Conservation (phyloP, 2,888 invertebrate species). For the Drosophila quinaria region DNA sequence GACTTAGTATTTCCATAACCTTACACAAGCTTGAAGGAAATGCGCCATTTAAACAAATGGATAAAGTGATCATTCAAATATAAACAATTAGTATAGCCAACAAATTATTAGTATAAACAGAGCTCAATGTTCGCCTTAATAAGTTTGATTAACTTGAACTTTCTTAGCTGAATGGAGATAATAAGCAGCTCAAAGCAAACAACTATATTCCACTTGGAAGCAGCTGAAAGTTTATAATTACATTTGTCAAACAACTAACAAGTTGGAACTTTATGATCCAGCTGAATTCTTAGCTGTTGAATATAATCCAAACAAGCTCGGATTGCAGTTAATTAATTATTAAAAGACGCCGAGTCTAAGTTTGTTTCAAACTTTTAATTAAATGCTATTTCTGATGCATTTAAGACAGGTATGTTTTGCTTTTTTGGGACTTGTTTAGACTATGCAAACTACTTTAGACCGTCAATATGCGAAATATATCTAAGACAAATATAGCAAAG, state of each 20-base stretch:
- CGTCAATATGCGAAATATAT: no score
- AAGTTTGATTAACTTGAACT: not conserved
- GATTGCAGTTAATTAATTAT: constrained; percentile 17
- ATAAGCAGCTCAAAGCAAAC: constrained; percentile 3
- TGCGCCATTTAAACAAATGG: constrained; percentile 43
- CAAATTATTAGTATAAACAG: constrained; percentile 12
- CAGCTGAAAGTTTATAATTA: constrained; percentile 32
- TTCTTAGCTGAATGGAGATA: not conserved
- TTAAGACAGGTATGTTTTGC: no score
- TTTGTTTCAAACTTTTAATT: not conserved
- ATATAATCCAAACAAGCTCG: not conserved
- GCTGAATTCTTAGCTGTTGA: constrained; percentile 9
- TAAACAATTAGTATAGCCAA: not conserved
- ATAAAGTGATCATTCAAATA: constrained; percentile 18
- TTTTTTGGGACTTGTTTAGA: no score
- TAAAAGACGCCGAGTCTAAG: not conserved
- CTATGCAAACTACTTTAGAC: no score
- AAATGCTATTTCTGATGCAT: constrained; percentile 2
- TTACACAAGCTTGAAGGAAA: constrained; percentile 6
- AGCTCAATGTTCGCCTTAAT: not conserved
- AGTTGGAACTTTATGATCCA: constrained; percentile 7
- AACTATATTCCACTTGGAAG: constrained; percentile 11
- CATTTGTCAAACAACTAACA: constrained; percentile 21
- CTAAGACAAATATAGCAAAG: no score
- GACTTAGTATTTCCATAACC: constrained; percentile 7